phyloP scores from a whole-genome alignment of 2,113 vertebrate genomes.

The Nettapus auritus region DNA sequence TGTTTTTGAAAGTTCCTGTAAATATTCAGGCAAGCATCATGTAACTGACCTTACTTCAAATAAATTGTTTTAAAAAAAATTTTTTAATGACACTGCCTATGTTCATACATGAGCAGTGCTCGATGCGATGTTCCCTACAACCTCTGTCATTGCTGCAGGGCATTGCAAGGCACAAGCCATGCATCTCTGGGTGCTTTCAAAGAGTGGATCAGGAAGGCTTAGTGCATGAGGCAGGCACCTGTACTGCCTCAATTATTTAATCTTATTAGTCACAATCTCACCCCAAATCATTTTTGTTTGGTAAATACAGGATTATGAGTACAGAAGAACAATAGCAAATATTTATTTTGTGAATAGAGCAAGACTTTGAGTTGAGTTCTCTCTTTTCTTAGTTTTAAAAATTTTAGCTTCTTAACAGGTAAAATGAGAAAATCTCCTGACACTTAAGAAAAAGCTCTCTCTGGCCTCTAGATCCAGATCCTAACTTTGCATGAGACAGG shows the following conservation, averaged over 20 bases:
- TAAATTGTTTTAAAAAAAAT: not conserved
- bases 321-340: not conserved
- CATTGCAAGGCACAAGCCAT: not conserved
- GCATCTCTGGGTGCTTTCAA: not conserved
- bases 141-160: not conserved
- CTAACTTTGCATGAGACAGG: not conserved
- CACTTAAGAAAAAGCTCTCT: not conserved
- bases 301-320: conserved; percentile 31
- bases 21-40: not conserved
- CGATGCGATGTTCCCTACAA: not conserved
- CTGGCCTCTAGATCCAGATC: not conserved
- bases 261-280: not conserved
- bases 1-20: not conserved
- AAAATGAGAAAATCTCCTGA: not conserved
- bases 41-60: not conserved
- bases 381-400: not conserved
- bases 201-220: not conserved
- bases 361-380: not conserved
- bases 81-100: not conserved
- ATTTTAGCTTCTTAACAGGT: not conserved
- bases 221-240: not conserved
- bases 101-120: not conserved
- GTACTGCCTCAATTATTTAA: not conserved
- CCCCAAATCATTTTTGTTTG: not conserved
- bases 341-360: not conserved